Base-by-base conservation (phyloP, 2,888 invertebrate species). In the Drosophila peninsularis region DNA sequence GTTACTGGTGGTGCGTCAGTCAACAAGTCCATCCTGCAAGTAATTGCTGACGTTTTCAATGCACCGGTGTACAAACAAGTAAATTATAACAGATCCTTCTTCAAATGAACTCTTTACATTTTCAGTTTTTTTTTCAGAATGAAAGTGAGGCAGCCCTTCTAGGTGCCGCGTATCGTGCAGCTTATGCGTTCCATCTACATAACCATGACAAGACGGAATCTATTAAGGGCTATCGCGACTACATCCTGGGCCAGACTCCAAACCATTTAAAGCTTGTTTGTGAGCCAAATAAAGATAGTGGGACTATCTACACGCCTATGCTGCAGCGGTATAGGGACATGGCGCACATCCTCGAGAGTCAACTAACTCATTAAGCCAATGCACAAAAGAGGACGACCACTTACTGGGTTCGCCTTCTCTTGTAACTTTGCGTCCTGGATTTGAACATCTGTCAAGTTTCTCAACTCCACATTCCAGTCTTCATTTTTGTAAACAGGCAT, bases 1-100 rank as follows among this genome's bases (percentile, higher is more conserved):
- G 98, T 98, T 13, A 99, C 98, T 2, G 99, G 99, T 41, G 99
- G 99, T 60, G 98, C 97, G 1, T 97, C 98, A 0, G 94, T 94
- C 17, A 99, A 98, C 92, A 95, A 94, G 90, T 94, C 95, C 0
- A 95, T 99, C 71, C 93, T 98, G 49, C 98, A 99, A 94, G 96
- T 98, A 62, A 94, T 98, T 67, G 94, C 98, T 0, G 98, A 99
- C 92, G 97, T 99, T 5, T 99, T 99, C 92, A 96, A 97, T 92
- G 95, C 96, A 11, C 96, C 97, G 0, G 98, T 99, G 27, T 98
- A 97, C 90, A 94, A 95, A n/a, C 95, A 95, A 93, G 97, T 96
- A 93, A 62, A 21, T 34, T 3, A 57, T 21, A 27, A 17, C 7
- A 30, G 27, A 17, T 4, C 1, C 14, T 17, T 24, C 11, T 17